Conservation (phyloP, 2,888 invertebrate genomes). For the Heteromyza rotundicornis region DNA sequence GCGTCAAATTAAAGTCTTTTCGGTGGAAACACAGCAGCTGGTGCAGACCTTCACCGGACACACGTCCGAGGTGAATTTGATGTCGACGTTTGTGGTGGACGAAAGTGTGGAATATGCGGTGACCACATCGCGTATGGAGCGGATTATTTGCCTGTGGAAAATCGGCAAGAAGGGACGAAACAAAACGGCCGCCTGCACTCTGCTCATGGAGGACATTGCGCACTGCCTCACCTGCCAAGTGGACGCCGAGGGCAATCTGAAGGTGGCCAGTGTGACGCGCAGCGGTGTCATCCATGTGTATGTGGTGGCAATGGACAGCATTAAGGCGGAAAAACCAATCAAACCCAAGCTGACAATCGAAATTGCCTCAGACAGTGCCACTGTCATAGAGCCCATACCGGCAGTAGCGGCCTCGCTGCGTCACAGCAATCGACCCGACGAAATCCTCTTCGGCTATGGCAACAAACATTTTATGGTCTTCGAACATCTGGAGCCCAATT, state of each 20-base stretch:
- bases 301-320: conserved; percentile 72
- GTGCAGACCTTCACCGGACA: conserved; percentile 72
- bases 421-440: conserved; percentile 52
- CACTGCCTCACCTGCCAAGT: conserved; percentile 64
- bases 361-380: conserved; percentile 67
- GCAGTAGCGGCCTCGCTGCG: conserved; percentile 63
- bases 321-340: conserved; percentile 66
- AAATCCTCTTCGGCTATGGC: conserved; percentile 68
- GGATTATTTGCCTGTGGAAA: conserved; percentile 60
- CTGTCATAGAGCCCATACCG: conserved; percentile 66
- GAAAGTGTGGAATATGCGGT: conserved; percentile 50
- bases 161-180: conserved; percentile 60
- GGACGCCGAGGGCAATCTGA: conserved; percentile 64
- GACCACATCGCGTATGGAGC: conserved; percentile 58
- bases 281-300: conserved; percentile 83
- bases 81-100: conserved; percentile 54
- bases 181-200: conserved; percentile 66
- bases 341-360: conserved; percentile 70
- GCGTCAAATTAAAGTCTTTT: conserved; percentile 65
- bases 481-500: conserved; percentile 67
- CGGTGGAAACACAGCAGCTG: conserved; percentile 67
- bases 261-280: conserved; percentile 68
- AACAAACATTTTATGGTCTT: conserved; percentile 66
- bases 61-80: conserved; percentile 66
- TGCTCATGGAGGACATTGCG: conserved; percentile 75